Evolutionary conservation across 2,797 vertebrate species (phyloP).

Genomic region (Lagorchestes hirsutus): DNA sequence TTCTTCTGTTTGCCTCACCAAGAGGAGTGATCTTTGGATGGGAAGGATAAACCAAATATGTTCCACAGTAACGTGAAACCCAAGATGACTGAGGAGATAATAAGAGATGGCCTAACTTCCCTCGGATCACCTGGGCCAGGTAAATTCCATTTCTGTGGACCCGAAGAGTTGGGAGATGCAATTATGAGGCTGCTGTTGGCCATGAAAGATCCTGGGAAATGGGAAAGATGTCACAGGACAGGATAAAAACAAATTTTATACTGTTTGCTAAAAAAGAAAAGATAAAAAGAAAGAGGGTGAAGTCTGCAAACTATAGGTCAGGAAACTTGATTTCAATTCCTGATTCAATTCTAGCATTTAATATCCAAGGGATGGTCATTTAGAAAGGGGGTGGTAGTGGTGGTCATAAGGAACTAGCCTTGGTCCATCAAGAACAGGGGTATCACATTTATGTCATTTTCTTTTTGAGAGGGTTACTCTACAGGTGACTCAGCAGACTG

Average conservation of each 20-base stretch:
- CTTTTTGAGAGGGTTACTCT: neutral
- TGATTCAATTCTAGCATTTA: neutral
- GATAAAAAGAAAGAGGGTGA: neutral
- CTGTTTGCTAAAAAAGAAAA: neutral
- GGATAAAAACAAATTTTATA: neutral
- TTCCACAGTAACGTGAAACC: neutral
- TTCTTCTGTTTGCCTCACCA: neutral
- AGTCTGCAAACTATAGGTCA: neutral
- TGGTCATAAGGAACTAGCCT: neutral
- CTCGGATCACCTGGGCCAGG: neutral
- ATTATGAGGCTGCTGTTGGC: neutral
- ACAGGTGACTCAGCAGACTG: neutral
- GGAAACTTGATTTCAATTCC: neutral
- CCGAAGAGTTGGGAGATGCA: neutral
- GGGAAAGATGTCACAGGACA: neutral
- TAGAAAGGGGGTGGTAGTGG: neutral
- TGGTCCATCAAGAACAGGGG: neutral
- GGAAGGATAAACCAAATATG: neutral
- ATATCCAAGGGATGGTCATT: neutral
- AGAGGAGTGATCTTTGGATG: neutral
- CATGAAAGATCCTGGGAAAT: neutral
- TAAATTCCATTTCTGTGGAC: neutral
- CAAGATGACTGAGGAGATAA: neutral
- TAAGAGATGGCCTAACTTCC: neutral
- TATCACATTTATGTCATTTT: neutral